These are phyloP conservation scores for Nycticebus coucang DNA, from an alignment of 2,113 vertebrate genomes.

Conservation along the genomic window DNA sequence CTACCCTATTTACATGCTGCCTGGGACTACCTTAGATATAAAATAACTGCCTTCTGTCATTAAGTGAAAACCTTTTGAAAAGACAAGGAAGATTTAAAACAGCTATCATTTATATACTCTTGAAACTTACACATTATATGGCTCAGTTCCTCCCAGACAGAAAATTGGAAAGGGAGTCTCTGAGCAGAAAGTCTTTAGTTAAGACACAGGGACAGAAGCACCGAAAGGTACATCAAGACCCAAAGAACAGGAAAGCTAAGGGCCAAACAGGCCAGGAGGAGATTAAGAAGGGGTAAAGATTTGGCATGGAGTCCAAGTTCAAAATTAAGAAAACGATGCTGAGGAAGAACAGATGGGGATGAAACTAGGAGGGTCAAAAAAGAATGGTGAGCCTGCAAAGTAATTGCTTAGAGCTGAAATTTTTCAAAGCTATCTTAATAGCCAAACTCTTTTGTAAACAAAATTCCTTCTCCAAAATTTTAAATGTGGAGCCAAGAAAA, in stretches of 20 bases:
- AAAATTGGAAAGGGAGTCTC: neutral
- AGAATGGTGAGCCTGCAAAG: neutral
- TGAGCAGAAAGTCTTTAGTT: neutral
- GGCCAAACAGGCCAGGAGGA: neutral
- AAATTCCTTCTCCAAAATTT: conserved; percentile 52
- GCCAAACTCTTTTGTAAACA: conserved; percentile 30
- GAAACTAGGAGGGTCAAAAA: neutral
- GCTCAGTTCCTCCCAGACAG: neutral
- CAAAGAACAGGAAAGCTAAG: neutral
- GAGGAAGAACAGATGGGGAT: neutral
- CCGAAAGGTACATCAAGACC: neutral
- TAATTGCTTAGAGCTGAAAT: neutral
- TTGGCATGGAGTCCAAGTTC: neutral
- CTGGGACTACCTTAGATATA: conserved; percentile 9
- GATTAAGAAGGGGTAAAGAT: neutral
- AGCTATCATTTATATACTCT: neutral
- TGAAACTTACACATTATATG: conserved; percentile 6
- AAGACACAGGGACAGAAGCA: neutral
- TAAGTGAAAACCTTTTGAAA: conserved; percentile 63
- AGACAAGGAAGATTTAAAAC: conserved; percentile 34
- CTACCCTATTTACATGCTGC: conserved; percentile 55
- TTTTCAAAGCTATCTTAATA: neutral
- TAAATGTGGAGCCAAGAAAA: conserved; percentile 34
- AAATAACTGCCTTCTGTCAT: conserved; percentile 42
- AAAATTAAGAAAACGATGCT: neutral